Base-by-base conservation (phyloP, 2,888 invertebrate species). In the Amiota minor region DNA sequence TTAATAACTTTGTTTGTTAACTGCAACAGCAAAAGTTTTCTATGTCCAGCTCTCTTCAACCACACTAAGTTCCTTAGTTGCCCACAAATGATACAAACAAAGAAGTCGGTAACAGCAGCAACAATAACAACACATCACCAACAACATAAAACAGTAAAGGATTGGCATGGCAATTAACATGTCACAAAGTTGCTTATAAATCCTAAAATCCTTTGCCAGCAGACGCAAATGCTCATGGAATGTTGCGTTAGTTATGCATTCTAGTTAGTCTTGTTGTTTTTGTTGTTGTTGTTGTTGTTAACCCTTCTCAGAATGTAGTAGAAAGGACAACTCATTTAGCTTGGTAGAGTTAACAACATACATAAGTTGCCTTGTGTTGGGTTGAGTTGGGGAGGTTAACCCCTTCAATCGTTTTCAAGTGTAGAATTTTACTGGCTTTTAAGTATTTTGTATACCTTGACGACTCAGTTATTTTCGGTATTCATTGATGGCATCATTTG, bases 181-280 rank as follows among this genome's bases (percentile, higher is more conserved):
- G 86, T 83, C 85, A 84, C 83, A 84, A 77, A 78, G 80, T 78
- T 81, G 67, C 74, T 68, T 80, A 82, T 81, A 84, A 79, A 83
- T 86, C 84, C 85, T 86, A 75, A 64, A 71, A 71, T 53, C 61
- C 71, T 64, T 62, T 61, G 16, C n/a, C 50, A 61, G 62, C 68
- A 56, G 56, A 18, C 56, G 56, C 59, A 50, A n/a, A 53, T 16
- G 46, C 59, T 18, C 55, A 53, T 59, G 76, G 55, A 81, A 81
- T 62, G 61, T 62, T 20, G 18, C 35, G 10, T 35, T 10, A 16
- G 61, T 59, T 59, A 18, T 59, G 81, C 80, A 83, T 83, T 83
- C 81, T 84, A 84, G 84, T 70, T 23, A 59, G 59, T 62, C 20
- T 68, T 64, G 70, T 56, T 56, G 35, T 55, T 23, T 35, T 49